Percentiles rank a stretch among this genome's conserved stretches.
Evolutionary conservation across 2,113 vertebrate species (phyloP).

Genomic region (Sterna hirundo): DNA sequence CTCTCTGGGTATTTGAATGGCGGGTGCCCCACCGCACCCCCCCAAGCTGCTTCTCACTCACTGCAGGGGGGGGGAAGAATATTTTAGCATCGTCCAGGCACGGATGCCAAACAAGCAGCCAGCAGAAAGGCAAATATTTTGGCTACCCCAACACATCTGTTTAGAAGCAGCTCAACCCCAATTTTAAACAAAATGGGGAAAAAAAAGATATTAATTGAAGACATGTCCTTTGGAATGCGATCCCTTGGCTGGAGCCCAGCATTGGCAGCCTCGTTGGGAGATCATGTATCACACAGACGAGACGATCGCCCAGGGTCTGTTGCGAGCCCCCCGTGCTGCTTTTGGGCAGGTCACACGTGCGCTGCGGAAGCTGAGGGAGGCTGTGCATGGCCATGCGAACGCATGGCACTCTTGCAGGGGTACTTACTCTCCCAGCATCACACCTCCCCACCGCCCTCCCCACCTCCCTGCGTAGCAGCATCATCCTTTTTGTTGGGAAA

Average conservation of each 20-base stretch:
- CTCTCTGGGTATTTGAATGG: not conserved
- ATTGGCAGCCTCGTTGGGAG: not conserved
- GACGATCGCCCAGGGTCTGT: not conserved
- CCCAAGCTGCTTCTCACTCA: not conserved
- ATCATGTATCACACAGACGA: not conserved
- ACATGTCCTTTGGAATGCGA: not conserved
- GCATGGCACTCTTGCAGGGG: not conserved
- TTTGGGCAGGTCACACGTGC: not conserved
- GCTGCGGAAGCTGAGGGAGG: not conserved
- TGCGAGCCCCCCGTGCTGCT: not conserved
- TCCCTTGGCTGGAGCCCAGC: not conserved
- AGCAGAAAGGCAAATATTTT: constrained; percentile 51
- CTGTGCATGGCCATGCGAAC: fast-evolving
- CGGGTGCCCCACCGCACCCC: not conserved
- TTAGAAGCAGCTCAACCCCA: constrained; percentile 46
- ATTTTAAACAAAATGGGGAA: constrained; percentile 49
- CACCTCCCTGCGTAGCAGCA: not conserved
- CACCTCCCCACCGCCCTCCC: not conserved
- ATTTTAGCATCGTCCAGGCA: not conserved
- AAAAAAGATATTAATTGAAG: constrained; percentile 50
- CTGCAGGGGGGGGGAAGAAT: not conserved
- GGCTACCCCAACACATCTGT: constrained; percentile 44
- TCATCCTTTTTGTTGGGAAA: not conserved
- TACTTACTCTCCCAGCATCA: not conserved
- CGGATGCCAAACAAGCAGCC: constrained; percentile 13